Evolutionary conservation across 2,113 vertebrate genomes (phyloP).

Genomic region (Neomonachus schauinslandi): DNA sequence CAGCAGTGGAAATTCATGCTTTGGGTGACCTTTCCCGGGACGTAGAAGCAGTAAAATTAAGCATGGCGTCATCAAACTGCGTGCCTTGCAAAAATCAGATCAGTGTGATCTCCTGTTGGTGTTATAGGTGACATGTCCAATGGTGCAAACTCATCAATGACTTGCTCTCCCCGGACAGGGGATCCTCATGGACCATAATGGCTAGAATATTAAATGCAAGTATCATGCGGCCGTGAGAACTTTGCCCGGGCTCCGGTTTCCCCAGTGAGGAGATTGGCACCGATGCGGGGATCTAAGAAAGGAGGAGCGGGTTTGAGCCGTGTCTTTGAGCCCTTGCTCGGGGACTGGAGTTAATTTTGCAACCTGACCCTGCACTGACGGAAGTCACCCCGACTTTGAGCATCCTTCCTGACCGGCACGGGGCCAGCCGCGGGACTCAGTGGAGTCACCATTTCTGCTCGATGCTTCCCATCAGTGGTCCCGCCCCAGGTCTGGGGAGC

Average conservation of each 20-base stretch:
- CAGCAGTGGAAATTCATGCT: background rate
- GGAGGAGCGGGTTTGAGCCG: background rate
- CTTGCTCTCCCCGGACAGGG: background rate
- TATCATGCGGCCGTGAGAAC: fast-evolving
- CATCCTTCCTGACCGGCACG: background rate
- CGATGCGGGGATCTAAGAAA: background rate
- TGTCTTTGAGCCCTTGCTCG: background rate
- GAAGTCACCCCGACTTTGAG: background rate
- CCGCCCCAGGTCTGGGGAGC: background rate
- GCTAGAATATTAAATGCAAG: too few relatives aligned
- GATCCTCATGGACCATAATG: background rate
- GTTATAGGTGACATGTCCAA: background rate
- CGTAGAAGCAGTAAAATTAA: background rate
- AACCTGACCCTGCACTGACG: fast-evolving
- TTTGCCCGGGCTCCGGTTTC: background rate
- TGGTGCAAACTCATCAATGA: background rate
- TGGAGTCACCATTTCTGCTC: background rate
- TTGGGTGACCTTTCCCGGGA: background rate
- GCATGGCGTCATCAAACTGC: background rate
- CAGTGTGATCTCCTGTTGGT: background rate
- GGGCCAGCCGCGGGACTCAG: background rate
- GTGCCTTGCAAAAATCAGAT: background rate
- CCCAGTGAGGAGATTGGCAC: background rate
- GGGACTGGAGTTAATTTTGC: background rate
- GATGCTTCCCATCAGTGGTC: too few relatives aligned